Evolutionary conservation across 2,797 vertebrate genomes (phyloP).

Genomic region (Synanceia verrucosa): DNA sequence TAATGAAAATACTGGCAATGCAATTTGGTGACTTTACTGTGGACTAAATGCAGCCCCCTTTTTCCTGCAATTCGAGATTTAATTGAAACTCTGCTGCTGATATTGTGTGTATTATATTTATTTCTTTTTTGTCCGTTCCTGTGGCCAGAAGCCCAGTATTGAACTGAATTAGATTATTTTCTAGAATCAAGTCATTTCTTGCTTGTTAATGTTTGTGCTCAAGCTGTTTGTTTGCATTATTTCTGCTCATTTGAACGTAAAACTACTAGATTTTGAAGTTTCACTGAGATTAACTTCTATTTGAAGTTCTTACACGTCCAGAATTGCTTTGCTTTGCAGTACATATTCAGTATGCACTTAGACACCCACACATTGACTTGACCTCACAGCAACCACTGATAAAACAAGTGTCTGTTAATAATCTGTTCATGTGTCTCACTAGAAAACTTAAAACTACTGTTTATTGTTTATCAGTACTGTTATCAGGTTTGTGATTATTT

Average conservation of each 20-base stretch:
- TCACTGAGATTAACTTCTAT: slow-evolving; percentile 25
- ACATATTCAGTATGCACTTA: slow-evolving; percentile 10
- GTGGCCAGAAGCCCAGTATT: slow-evolving; percentile 14
- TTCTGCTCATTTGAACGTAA: slow-evolving; percentile 6
- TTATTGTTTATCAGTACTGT: not conserved
- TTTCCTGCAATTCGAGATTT: not conserved
- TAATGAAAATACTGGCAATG: not conserved
- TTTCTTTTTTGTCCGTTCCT: too few species aligned
- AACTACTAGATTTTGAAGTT: slow-evolving; percentile 11
- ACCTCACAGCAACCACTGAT: not conserved
- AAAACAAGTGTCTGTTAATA: not conserved
- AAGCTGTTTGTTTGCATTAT: slow-evolving; percentile 16
- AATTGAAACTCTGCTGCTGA: slow-evolving; percentile 11
- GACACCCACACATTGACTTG: not conserved
- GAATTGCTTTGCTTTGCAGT: slow-evolving; percentile 27
- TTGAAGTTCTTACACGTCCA: slow-evolving; percentile 20
- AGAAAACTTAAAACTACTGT: not conserved
- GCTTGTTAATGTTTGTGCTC: slow-evolving; percentile 1
- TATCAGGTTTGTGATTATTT: not conserved
- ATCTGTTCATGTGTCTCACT: not conserved
- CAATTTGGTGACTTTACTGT: not conserved
- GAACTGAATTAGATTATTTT: slow-evolving; percentile 25
- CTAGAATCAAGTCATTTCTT: slow-evolving; percentile 2
- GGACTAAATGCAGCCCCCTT: not conserved
- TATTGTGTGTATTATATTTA: too few species aligned